phyloP scores from a whole-genome alignment of 2,888 invertebrate species.

The Acanthococcus lagerstroemiae region DNA sequence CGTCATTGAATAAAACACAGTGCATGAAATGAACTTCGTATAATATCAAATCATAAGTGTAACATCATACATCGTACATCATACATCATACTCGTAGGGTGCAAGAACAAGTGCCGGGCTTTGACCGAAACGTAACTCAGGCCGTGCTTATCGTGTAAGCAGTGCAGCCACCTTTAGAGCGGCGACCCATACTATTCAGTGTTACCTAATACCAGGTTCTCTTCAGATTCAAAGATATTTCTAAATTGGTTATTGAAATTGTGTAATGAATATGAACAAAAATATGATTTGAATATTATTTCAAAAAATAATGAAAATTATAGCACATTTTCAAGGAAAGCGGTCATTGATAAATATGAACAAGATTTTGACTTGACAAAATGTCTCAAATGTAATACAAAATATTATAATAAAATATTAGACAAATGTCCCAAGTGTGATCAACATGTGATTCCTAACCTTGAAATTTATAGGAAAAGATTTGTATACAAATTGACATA shows the following conservation, averaged over 20 bases:
- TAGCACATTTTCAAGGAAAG: conserved; percentile 1
- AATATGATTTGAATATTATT: conserved; percentile 5
- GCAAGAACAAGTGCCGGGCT: too few relatives aligned
- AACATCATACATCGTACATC: too few relatives aligned
- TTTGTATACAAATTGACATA: neutral
- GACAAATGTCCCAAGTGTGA: conserved; percentile 8
- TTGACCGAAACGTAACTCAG: too few relatives aligned
- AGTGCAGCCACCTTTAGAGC: too few relatives aligned
- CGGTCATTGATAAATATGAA: neutral
- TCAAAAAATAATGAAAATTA: neutral
- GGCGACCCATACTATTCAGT: too few relatives aligned
- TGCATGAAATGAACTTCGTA: too few relatives aligned
- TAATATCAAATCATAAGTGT: too few relatives aligned
- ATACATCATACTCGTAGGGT: too few relatives aligned
- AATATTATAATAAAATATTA: conserved; percentile 6
- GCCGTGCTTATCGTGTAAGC: too few relatives aligned
- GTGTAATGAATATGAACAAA: neutral
- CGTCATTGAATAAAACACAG: too few relatives aligned
- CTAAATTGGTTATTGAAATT: neutral
- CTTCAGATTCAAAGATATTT: conserved; percentile 36
- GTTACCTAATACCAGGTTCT: too few relatives aligned
- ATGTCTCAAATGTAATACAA: neutral
- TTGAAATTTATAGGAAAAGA: neutral
- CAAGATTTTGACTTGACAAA: conserved; percentile 1
- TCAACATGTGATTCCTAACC: neutral